Evolutionary conservation across 2,113 vertebrate genomes (phyloP).

Genomic region (Tringa solitaria): DNA sequence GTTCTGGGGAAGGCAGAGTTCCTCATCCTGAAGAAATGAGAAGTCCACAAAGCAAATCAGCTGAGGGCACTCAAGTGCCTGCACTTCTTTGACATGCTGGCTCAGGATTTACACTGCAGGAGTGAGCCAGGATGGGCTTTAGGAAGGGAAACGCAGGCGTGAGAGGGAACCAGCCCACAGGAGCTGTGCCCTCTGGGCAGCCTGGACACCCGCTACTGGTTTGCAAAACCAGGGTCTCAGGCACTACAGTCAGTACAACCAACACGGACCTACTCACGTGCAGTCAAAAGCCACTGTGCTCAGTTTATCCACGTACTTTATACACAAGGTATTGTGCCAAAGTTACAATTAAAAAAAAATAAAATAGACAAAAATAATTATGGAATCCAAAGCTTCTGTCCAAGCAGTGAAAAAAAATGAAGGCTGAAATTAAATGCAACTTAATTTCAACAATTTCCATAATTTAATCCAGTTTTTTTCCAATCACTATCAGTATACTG

Average conservation of each 20-base stretch:
- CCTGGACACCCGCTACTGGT: rapidly evolving
- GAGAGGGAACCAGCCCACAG: neutral
- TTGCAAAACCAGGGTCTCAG: neutral
- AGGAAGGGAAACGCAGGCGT: neutral
- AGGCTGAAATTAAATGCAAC: neutral
- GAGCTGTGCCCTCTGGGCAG: neutral
- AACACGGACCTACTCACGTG: neutral
- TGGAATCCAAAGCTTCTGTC: neutral
- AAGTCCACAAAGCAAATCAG: neutral
- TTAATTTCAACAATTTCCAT: neutral
- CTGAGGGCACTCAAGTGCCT: neutral
- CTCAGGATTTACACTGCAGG: neutral
- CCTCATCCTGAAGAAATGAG: neutral
- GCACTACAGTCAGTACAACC: neutral
- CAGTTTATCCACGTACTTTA: neutral
- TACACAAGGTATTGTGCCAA: neutral
- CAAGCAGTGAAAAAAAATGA: neutral
- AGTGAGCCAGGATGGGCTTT: neutral
- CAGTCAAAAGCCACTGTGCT: neutral
- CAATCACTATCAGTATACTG: neutral
- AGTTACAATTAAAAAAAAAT: neutral
- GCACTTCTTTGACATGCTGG: neutral
- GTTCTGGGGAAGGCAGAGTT: neutral
- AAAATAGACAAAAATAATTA: neutral
- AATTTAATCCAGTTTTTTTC: neutral